phyloP scores from a whole-genome alignment of 2,113 vertebrate species.

The Microcebus murinus region DNA sequence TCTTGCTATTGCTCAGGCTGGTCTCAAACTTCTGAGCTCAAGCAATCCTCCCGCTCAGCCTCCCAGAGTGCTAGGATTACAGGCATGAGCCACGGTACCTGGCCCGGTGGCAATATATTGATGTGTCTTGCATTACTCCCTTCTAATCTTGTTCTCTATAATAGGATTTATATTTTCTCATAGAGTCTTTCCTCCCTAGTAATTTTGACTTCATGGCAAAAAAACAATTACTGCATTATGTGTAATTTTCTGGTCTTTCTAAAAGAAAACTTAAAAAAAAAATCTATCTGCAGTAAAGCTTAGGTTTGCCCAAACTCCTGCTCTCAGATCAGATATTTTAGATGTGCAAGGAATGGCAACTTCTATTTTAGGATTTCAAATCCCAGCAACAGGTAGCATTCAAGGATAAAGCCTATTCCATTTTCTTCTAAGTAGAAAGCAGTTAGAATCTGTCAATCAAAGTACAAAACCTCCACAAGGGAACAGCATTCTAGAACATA shows the following conservation, averaged over 20 bases:
- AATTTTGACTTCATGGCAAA: constrained; percentile 17
- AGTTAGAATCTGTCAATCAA: constrained; percentile 69
- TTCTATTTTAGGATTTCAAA: constrained; percentile 72
- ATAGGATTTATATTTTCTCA: constrained; percentile 36
- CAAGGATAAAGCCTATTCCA: constrained; percentile 63
- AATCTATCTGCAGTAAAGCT: not conserved
- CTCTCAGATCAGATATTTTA: constrained; percentile 41
- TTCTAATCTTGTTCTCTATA: not conserved
- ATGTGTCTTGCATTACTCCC: not conserved
- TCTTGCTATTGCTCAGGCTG: too few relatives aligned
- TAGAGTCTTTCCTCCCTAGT: not conserved
- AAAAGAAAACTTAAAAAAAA: not conserved
- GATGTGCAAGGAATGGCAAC: constrained; percentile 48
- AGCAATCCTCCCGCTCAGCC: too few relatives aligned
- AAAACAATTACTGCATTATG: not conserved
- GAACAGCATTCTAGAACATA: constrained; percentile 63
- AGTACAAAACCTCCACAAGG: constrained; percentile 45
- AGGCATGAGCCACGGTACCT: too few relatives aligned
- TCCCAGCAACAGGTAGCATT: constrained; percentile 69
- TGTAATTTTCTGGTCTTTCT: constrained; percentile 38
- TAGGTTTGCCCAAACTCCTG: constrained; percentile 18
- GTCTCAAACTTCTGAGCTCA: too few relatives aligned
- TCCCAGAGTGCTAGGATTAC: too few relatives aligned
- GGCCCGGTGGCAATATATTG: not conserved
- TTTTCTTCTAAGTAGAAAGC: constrained; percentile 70